phyloP scores from a whole-genome alignment of 2,888 invertebrate species.

The Parnassius mnemosyne region DNA sequence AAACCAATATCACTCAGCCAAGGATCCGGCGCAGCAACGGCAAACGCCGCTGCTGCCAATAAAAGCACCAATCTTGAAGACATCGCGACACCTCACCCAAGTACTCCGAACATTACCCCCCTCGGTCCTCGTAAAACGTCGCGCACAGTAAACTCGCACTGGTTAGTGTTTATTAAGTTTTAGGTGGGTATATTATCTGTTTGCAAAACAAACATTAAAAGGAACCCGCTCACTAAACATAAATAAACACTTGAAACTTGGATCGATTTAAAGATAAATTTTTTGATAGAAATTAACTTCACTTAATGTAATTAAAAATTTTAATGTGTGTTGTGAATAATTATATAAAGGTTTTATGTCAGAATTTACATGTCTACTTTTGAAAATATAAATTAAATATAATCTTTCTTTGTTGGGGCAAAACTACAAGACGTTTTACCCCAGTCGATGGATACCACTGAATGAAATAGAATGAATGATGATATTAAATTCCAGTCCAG shows the following conservation, averaged over 20 bases:
- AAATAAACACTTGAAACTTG: constrained; percentile 55
- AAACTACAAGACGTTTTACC: constrained; percentile 32
- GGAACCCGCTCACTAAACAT: constrained; percentile 65
- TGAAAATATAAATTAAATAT: constrained; percentile 27
- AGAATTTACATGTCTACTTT: constrained; percentile 50
- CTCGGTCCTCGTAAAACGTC: constrained; percentile 15
- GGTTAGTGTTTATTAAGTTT: constrained; percentile 34
- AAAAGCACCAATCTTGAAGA: constrained; percentile 39
- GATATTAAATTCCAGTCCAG: too few species aligned
- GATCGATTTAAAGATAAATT: constrained; percentile 41
- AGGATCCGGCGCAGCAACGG: constrained; percentile 41
- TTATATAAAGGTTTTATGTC: constrained; percentile 48
- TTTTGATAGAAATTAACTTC: constrained; percentile 9
- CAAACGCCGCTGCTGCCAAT: constrained; percentile 30
- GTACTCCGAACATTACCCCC: constrained; percentile 35
- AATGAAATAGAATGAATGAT: constrained; percentile 28
- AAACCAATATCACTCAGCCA: constrained; percentile 80
- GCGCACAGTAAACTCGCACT: constrained; percentile 32
- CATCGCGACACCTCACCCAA: constrained; percentile 34
- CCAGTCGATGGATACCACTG: constrained; percentile 41
- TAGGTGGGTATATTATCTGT: constrained; percentile 56
- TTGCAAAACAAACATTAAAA: constrained; percentile 70
- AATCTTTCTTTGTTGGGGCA: constrained; percentile 41
- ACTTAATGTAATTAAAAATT: constrained; percentile 7
- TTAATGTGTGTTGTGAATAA: constrained; percentile 13